A percentile compares a stretch with the other conserved stretches of the same genome.
phyloP scores from a whole-genome alignment of 2,797 vertebrate species.

The Sebastes steindachneri region DNA sequence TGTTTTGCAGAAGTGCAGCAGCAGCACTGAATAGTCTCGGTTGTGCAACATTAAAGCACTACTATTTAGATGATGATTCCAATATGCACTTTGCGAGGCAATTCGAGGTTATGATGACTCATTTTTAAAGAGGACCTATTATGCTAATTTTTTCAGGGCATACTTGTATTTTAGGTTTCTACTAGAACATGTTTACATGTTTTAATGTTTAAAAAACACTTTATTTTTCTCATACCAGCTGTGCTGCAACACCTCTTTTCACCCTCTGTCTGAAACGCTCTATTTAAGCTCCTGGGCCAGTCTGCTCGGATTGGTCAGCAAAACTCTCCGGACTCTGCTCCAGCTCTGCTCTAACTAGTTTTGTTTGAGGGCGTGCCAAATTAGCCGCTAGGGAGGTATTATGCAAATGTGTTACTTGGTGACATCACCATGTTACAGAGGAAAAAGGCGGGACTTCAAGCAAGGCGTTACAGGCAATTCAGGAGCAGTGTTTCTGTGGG shows the following conservation, averaged over 20 bases:
- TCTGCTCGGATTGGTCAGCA: too few species aligned
- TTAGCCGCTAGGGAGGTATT: not conserved
- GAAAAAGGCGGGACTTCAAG: not conserved
- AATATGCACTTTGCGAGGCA: not conserved
- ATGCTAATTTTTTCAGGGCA: not conserved
- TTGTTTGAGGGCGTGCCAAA: not conserved
- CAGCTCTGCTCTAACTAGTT: not conserved
- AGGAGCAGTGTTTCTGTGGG: not conserved
- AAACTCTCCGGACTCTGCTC: not conserved
- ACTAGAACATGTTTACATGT: not conserved
- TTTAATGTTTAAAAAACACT: not conserved
- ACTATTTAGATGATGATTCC: not conserved
- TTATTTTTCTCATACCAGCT: not conserved
- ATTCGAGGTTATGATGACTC: not conserved
- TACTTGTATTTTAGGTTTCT: not conserved
- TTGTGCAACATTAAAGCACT: not conserved
- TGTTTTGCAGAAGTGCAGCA: not conserved
- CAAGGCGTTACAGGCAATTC: fast-evolving
- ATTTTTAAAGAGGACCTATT: not conserved
- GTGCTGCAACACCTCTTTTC: not conserved
- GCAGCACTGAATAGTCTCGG: not conserved
- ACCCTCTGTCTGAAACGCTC: not conserved
- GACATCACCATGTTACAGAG: not conserved
- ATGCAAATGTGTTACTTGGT: not conserved
- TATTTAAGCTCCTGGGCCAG: not conserved